These are phyloP conservation scores for Octopus bimaculoides DNA, from an alignment of 1,140 invertebrate species.

Conservation along the genomic window DNA sequence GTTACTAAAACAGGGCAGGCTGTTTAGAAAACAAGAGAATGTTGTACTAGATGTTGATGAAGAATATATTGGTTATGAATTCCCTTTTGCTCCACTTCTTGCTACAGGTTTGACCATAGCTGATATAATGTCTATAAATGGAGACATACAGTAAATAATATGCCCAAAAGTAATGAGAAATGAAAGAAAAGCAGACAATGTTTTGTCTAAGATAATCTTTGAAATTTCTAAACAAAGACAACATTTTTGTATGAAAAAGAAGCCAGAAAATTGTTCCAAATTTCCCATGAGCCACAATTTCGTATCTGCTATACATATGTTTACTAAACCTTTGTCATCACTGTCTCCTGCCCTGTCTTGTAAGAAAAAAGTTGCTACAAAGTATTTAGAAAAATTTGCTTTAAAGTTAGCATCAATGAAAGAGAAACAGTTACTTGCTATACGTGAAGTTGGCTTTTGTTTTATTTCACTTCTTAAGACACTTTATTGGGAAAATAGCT, in stretches of 20 bases:
- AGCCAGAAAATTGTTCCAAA: constrained; percentile 1
- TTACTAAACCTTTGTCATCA: not conserved
- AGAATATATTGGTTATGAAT: constrained; percentile 43
- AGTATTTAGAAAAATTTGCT: constrained; percentile 15
- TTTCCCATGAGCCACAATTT: not conserved
- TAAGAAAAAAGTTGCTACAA: not conserved
- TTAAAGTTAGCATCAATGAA: constrained; percentile 11
- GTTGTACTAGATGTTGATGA: constrained; percentile 48
- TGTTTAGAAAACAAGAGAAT: constrained; percentile 20
- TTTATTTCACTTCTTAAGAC: constrained; percentile 25
- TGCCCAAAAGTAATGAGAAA: constrained; percentile 28
- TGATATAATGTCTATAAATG: constrained; percentile 18
- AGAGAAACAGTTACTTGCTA: constrained; percentile 19
- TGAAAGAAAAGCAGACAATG: constrained; percentile 22
- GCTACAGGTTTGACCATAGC: constrained; percentile 20
- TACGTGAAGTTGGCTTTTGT: constrained; percentile 34
- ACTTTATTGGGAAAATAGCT: not conserved
- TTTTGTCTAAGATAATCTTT: constrained; percentile 19
- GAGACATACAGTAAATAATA: constrained; percentile 21
- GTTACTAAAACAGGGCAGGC: constrained; percentile 18
- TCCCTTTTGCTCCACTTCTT: constrained; percentile 27
- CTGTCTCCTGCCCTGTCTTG: not conserved
- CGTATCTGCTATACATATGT: not conserved
- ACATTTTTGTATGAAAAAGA: constrained; percentile 11
- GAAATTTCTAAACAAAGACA: not conserved